phyloP scores from a whole-genome alignment of 2,888 invertebrate genomes.

The Dynastes tityus region DNA sequence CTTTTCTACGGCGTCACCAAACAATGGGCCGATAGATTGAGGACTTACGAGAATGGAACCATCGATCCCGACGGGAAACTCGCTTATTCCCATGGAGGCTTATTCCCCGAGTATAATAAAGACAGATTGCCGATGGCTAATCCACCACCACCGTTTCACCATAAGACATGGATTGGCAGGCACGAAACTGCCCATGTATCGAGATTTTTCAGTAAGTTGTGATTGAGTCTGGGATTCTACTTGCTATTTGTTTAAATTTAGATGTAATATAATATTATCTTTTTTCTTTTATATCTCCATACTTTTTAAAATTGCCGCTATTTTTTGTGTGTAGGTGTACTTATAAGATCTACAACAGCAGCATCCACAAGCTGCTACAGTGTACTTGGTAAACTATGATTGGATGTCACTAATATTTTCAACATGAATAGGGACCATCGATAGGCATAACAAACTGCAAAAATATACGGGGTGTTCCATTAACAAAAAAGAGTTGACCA shows the following conservation, averaged over 20 bases:
- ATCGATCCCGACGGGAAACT: constrained; percentile 70
- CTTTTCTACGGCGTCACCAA: constrained; percentile 76
- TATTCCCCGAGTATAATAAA: constrained; percentile 73
- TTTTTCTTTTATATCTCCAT: too few species aligned
- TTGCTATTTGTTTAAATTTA: background rate
- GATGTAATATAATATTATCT: too few species aligned
- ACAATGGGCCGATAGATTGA: constrained; percentile 74
- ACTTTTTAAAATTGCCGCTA: too few species aligned
- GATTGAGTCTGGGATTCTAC: constrained; percentile 42
- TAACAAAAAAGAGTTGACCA: too few species aligned
- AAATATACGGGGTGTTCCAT: too few species aligned
- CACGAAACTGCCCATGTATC: constrained; percentile 70
- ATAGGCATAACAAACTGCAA: too few species aligned
- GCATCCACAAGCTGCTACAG: too few species aligned
- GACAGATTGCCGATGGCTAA: constrained; percentile 74
- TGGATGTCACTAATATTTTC: too few species aligned
- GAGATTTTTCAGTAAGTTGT: constrained; percentile 73
- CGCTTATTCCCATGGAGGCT: constrained; percentile 68
- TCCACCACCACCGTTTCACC: constrained; percentile 74
- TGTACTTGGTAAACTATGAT: too few species aligned
- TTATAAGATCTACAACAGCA: too few species aligned
- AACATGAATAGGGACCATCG: too few species aligned
- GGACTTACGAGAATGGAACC: constrained; percentile 71
- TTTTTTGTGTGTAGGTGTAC: too few species aligned
- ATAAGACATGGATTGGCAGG: constrained; percentile 65